Evolutionary conservation across 2,888 invertebrate genomes (phyloP), one percentile per base, ranked within the genome.

Genomic region (Drosophila anceps): DNA sequence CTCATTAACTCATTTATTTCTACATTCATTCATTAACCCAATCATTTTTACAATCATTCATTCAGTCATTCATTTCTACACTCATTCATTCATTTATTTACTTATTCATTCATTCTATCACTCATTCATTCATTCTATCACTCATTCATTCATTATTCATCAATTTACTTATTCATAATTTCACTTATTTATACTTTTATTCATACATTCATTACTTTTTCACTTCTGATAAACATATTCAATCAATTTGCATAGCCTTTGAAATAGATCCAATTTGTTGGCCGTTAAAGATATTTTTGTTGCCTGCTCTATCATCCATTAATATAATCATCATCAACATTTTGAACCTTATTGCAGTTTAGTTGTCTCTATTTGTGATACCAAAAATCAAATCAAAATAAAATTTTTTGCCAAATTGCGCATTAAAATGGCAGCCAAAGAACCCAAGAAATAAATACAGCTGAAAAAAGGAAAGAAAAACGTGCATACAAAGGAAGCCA

Each of bases 381-480:
- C 62, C 67, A 51, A 70, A 71, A 69, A 76, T 73, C 60, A 75
- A 72, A 76, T 81, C 72, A 59, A 81, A 82, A 65, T 71, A 64
- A 76, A 71, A 64, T 81, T 79, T 39, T 84, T 87, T 76, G 73
- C 73, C 69, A 69, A 88, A 79, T 76, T 87, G 82, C 75, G 84
- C 87, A 81, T 84, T 79, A 82, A 87, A 86, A 76, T 55, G 41
- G 43, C 53, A n/a, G 55, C 27, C 15, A 33, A 54, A 39, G 20
- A 29, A 24, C 24, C 37, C 33, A 33, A 43, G 39, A 61, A 53
- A 41, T 27, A 46, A 50, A 41, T 44, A 27, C 43, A 53, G 41
- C 55, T 53, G n/a, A 64, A 43, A 48, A 48, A 53, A 44, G 41
- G 39, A 29, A 24, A 24, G 24, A 5, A 20, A 35, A 57, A 61